Evolutionary conservation across 2,797 vertebrate species (phyloP).

Genomic region (Sebastiscus albofasciatus): DNA sequence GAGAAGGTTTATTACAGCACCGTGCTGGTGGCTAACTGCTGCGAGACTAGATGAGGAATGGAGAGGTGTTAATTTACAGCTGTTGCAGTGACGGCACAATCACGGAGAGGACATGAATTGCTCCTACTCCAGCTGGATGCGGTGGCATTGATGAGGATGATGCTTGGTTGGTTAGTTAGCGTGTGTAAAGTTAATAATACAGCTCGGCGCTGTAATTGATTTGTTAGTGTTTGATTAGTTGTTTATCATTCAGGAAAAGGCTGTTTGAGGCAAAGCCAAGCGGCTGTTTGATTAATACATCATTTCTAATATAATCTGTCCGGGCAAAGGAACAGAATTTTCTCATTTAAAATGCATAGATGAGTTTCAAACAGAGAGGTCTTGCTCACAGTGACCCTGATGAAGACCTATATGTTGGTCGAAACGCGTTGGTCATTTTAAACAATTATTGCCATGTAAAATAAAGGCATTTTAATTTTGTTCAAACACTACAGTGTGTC

Average conservation of each 20-base stretch:
- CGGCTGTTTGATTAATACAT: not conserved
- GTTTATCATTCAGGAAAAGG: constrained; percentile 38
- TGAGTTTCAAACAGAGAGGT: not conserved
- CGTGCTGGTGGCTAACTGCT: constrained; percentile 16
- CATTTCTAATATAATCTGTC: not conserved
- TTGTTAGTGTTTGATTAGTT: constrained; percentile 45
- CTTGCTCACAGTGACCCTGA: too few relatives aligned
- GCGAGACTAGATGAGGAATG: constrained; percentile 30
- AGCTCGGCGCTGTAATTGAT: constrained; percentile 36
- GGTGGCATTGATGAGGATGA: not conserved
- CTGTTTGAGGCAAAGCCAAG: not conserved
- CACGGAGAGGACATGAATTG: not conserved
- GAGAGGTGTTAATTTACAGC: constrained; percentile 53
- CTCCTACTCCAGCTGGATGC: constrained; percentile 24
- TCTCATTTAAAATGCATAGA: constrained; percentile 20
- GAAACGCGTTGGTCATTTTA: too few relatives aligned
- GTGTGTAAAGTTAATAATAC: constrained; percentile 40
- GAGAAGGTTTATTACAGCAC: constrained; percentile 33
- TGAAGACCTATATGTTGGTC: too few relatives aligned
- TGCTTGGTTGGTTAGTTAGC: constrained; percentile 37
- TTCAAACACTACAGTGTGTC: too few relatives aligned
- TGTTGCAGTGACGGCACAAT: constrained; percentile 36
- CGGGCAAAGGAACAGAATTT: not conserved
- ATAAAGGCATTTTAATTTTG: too few relatives aligned
- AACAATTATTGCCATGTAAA: too few relatives aligned